Percentiles rank a stretch among this genome's conserved stretches.
Evolutionary conservation across 2,888 invertebrate genomes (phyloP).

Genomic region (Asteroscopus sphinx): DNA sequence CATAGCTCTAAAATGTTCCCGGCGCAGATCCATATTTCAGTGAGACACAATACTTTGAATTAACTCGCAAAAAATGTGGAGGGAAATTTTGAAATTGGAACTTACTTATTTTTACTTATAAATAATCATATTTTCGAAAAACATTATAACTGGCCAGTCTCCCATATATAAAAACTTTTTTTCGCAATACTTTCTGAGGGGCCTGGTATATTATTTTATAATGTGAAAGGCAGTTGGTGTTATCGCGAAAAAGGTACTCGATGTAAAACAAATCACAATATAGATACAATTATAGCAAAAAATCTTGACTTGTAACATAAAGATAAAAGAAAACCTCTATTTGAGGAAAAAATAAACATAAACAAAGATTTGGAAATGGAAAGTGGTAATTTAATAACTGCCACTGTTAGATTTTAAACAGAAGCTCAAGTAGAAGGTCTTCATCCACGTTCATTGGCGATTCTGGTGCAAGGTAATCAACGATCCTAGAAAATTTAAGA

Average conservation of each 20-base stretch:
- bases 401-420: conserved; percentile 82
- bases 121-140: too few relatives aligned
- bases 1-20: too few relatives aligned
- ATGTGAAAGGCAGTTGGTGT: conserved; percentile 51
- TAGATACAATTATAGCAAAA: conserved; percentile 26
- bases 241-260: conserved; percentile 37
- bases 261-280: conserved; percentile 31
- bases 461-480: conserved; percentile 85
- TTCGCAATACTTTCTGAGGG: too few relatives aligned
- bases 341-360: conserved; percentile 22
- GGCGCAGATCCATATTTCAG: too few relatives aligned
- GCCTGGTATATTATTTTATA: too few relatives aligned
- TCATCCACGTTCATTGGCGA: conserved; percentile 88
- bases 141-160: too few relatives aligned
- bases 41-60: too few relatives aligned
- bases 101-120: too few relatives aligned
- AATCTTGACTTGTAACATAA: conserved; percentile 24
- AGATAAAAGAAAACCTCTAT: conserved; percentile 9
- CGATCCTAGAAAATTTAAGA: conserved; percentile 67
- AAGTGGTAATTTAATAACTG: conserved; percentile 43
- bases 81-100: too few relatives aligned
- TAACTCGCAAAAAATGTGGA: too few relatives aligned
- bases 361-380: conserved; percentile 22
- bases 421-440: conserved; percentile 84
- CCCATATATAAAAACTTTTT: too few relatives aligned